Evolutionary conservation across 2,113 vertebrate genomes (phyloP).

Genomic region (Motacilla tschutschensis): DNA sequence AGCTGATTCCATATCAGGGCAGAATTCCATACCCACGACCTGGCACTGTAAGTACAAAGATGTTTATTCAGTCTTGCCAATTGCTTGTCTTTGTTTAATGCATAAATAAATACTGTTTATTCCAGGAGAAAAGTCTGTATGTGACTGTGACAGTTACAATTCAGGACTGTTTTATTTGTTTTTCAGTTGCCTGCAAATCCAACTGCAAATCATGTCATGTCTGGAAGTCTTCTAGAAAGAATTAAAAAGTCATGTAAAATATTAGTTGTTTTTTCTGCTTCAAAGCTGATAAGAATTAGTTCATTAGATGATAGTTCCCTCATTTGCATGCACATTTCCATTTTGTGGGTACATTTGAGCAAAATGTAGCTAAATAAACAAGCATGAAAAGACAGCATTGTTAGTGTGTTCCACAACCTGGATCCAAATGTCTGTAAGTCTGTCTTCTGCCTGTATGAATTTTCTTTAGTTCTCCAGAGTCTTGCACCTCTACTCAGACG

Average conservation of each 20-base stretch:
- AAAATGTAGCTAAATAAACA: not conserved
- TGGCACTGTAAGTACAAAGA: constrained; percentile 87
- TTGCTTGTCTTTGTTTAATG: constrained; percentile 10
- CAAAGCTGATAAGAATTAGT: not conserved
- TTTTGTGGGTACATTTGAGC: not conserved
- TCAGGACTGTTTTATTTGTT: constrained; percentile 1
- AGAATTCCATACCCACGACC: constrained; percentile 95
- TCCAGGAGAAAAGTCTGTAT: not conserved
- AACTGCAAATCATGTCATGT: not conserved
- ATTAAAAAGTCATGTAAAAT: not conserved
- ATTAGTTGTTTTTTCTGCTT: not conserved
- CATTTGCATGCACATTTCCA: not conserved
- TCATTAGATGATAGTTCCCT: not conserved
- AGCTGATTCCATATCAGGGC: constrained; percentile 94
- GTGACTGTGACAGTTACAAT: not conserved
- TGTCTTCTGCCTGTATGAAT: not conserved
- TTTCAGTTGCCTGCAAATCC: not conserved
- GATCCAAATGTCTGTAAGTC: not conserved
- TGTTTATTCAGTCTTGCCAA: constrained; percentile 10
- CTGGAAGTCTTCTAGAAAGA: not conserved
- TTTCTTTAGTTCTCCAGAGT: not conserved
- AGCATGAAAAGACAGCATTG: not conserved
- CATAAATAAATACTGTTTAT: constrained; percentile 11
- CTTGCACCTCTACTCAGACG: not conserved
- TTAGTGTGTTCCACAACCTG: not conserved